phyloP scores from a whole-genome alignment of 2,797 vertebrate genomes.

The Chloroceryle inda region DNA sequence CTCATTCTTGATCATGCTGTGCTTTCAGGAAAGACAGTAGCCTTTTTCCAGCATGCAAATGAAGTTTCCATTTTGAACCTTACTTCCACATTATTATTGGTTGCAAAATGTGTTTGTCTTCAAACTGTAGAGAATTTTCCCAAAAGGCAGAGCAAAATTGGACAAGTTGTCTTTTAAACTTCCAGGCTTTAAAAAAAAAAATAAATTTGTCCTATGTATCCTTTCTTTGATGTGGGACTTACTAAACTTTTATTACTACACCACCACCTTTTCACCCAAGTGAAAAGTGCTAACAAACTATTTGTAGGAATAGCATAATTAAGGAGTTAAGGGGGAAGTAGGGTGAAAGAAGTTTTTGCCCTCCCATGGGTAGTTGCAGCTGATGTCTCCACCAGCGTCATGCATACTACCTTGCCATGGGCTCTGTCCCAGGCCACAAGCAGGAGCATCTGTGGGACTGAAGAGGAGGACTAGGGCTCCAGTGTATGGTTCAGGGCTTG shows the following conservation, averaged over 20 bases:
- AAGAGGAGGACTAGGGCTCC: neutral
- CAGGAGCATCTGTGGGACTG: neutral
- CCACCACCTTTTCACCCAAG: neutral
- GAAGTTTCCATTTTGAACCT: neutral
- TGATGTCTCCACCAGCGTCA: neutral
- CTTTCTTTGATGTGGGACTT: neutral
- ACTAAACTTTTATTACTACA: neutral
- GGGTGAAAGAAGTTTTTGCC: neutral
- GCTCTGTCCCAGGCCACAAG: neutral
- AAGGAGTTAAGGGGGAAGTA: neutral
- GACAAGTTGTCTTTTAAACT: neutral
- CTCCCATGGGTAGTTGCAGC: neutral
- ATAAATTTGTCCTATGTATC: neutral
- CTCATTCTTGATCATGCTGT: fast-evolving
- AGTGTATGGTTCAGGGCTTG: fast-evolving
- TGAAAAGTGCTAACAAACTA: neutral
- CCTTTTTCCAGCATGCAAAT: neutral
- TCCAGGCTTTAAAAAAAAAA: neutral
- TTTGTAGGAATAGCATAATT: neutral
- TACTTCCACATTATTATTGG: neutral
- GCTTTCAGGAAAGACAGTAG: neutral
- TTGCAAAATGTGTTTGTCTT: neutral
- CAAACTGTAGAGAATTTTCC: neutral
- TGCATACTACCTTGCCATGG: neutral
- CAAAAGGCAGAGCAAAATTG: neutral